Base-by-base conservation (phyloP, 2,113 vertebrate species). In the Epinephelus lanceolatus region DNA sequence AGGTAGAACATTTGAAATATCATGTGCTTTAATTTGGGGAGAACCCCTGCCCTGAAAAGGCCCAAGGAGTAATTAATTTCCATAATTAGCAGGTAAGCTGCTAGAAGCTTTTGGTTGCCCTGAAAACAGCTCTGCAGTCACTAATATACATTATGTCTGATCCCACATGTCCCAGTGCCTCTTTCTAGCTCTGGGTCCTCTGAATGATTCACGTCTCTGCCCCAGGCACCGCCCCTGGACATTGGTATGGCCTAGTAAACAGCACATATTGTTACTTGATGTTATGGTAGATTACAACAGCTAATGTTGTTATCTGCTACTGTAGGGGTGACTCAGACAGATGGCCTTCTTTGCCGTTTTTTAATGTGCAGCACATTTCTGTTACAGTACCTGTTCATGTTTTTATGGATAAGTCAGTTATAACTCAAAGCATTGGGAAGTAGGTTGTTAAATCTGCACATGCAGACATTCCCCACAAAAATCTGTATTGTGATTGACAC, bases 181-280 rank as follows among this genome's bases (percentile, higher is more conserved):
- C 4, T 15, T n/a, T 60, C 49, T 47, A 17, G 23, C 19, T 74
- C 25, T n/a, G 30, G 52, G 57, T 21, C 13, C 18, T 63, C 49
- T 72, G 53, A 78, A 75, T 78, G 60, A 51, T 68, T 63, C 42
- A 78, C 65, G 49, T 55, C 69, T 69, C 42, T 76, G 84, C 81
- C 66, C 25, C 27, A 56, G 75, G 74, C 77, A 73, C 23, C 7
- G 66, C 68, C 80, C 55, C 69, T 52, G 69, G 62, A 61, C 17
- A 1, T 49, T 59, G 49, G 60, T 17, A 52, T 42, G 23, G 71
- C 45, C 74, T 62, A 73, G 66, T 70, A 81, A 86, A 81, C 45
- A 71, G 33, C 68, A 73, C 66, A 79, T 72, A 71, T 52, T 76
- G 57, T 70, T 67, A 33, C 53, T 52, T 61, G 52, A 71, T 72